A percentile compares a stretch with the other conserved stretches of the same genome.
Conservation (phyloP, 1,140 invertebrate genomes). For the Drosophila setifemur region DNA sequence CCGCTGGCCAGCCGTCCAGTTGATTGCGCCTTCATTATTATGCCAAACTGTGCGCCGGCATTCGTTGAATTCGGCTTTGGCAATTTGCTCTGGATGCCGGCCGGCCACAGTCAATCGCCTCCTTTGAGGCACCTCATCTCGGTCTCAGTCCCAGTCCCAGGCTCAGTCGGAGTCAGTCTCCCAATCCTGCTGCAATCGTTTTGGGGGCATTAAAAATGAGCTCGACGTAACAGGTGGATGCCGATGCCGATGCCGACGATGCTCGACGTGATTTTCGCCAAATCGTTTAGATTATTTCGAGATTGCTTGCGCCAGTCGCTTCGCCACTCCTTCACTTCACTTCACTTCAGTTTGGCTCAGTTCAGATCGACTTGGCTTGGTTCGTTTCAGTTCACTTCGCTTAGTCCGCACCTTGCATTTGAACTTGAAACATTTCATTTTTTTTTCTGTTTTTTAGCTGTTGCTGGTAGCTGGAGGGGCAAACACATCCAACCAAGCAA, state of each 20-base stretch:
- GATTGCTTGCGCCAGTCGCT: slow-evolving; percentile 75
- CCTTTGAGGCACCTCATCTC: neutral
- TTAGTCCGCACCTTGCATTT: slow-evolving; percentile 72
- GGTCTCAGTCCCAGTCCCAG: slow-evolving; percentile 1
- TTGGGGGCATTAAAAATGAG: slow-evolving; percentile 77
- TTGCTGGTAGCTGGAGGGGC: slow-evolving; percentile 61
- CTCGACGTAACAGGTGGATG: slow-evolving; percentile 77
- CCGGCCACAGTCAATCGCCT: slow-evolving; percentile 3
- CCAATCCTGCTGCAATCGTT: slow-evolving; percentile 32
- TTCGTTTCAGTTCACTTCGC: neutral
- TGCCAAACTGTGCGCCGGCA: slow-evolving; percentile 77
- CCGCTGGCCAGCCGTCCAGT: slow-evolving; percentile 54
- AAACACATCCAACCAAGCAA: slow-evolving; percentile 1
- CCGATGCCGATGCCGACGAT: slow-evolving; percentile 45
- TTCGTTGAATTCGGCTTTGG: slow-evolving; percentile 78
- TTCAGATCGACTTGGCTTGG: neutral
- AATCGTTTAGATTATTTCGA: slow-evolving; percentile 81
- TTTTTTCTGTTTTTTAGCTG: slow-evolving; percentile 24
- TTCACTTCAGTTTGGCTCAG: neutral
- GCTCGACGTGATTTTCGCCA: slow-evolving; percentile 78
- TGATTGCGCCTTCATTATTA: slow-evolving; percentile 81
- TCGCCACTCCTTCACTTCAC: slow-evolving; percentile 26
- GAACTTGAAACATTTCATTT: slow-evolving; percentile 81
- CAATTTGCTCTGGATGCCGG: slow-evolving; percentile 78
- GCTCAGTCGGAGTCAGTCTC: no score